Base-by-base conservation (phyloP, 2,797 vertebrate species). In the Hyperoplus immaculatus region DNA sequence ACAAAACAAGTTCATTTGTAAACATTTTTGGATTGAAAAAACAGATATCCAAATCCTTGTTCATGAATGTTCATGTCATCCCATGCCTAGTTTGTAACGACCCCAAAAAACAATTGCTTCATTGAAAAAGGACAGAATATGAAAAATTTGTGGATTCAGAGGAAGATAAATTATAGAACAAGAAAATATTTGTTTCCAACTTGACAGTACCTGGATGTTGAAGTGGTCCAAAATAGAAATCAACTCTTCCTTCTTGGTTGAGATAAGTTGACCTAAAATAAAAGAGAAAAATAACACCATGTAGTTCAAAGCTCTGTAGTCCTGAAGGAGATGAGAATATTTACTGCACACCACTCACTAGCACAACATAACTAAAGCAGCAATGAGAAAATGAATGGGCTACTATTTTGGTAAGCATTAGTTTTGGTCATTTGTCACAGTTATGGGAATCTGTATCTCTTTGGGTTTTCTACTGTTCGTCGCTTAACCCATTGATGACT, bases 161-260 rank as follows among this genome's bases (percentile, higher is more conserved):
- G 47, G 16, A 50, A 42, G 14, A 12, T 16, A 54, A 9, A 56
- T 16, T 41, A 43, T 5, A 18, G 7, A 41, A 12, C 8, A 5
- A 9, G 8, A 29, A 1, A 49, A 16, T 16, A 4, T 21, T 38
- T 14, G 55, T 12, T 42, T 15, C 41, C 5, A 36, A 8, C 5
- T 50, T 36, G n/a, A 42, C 12, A 47, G 46, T 43, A 18, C 29
- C 29, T 29, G 29, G 14, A 89, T 88, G 67, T 89, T 89, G 58
- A 89, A 91, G 64, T 89, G 86, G 36, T 90, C 87, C 75, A 90
- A 69, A 71, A 87, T 79, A 14, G 62, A 3, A 0, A 61, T 80
- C 41, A 87, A 15, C 38, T 89, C 90, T 46, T 90, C 87, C 60
- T 89, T 87, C 5, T 88, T 90, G 74, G 69, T 88, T 65, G 88